Conservation (phyloP, 2,888 invertebrate species). For the Megamerina dolium region DNA sequence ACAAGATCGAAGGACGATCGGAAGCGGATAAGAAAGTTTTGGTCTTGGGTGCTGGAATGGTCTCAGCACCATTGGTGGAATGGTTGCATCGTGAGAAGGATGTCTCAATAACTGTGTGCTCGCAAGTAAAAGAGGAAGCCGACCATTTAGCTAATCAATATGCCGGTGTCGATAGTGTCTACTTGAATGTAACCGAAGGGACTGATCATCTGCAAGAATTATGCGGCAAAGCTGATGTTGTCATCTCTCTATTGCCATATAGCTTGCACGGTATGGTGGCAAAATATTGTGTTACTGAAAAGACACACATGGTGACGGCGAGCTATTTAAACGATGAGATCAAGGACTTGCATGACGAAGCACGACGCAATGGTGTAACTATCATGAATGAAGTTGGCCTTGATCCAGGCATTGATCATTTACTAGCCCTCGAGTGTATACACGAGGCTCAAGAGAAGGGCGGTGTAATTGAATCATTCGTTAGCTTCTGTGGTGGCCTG, state of each 20-base stretch:
- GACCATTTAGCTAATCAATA: conserved; percentile 74
- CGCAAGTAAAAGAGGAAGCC: conserved; percentile 81
- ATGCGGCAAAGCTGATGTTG: conserved; percentile 68
- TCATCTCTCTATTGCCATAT: conserved; percentile 87
- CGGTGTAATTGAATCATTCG: conserved; percentile 88
- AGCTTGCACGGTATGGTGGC: conserved; percentile 82
- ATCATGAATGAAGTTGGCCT: conserved; percentile 94
- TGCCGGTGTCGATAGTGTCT: conserved; percentile 70
- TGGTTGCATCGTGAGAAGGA: conserved; percentile 80
- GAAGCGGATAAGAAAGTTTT: conserved; percentile 68
- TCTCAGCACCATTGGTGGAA: conserved; percentile 90
- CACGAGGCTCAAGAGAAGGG: conserved; percentile 85
- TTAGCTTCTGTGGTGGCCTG: conserved; percentile 94
- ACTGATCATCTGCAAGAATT: conserved; percentile 62
- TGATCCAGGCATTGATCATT: conserved; percentile 98
- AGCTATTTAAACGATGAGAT: conserved; percentile 88
- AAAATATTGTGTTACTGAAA: conserved; percentile 75
- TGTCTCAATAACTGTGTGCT: conserved; percentile 80
- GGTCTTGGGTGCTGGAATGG: conserved; percentile 92
- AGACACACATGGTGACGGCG: conserved; percentile 92
- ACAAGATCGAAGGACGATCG: conserved; percentile 61
- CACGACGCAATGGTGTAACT: conserved; percentile 82
- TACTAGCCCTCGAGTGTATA: conserved; percentile 94
- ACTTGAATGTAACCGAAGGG: conserved; percentile 75
- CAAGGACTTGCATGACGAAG: conserved; percentile 72